Base-by-base conservation (phyloP, 1,140 invertebrate species). In the Neoseiulus cucumeris region DNA sequence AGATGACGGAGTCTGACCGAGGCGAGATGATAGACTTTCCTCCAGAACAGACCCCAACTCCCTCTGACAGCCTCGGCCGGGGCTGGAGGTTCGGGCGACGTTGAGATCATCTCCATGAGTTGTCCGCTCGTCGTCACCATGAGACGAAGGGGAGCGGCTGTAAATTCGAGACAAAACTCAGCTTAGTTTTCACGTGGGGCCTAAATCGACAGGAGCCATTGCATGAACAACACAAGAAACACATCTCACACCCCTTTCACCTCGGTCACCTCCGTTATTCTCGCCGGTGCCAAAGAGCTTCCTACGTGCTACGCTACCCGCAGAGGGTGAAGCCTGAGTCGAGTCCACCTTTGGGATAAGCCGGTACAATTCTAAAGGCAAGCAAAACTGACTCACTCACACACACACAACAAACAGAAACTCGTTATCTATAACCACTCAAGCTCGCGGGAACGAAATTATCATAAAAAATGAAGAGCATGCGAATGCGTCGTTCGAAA, bases 1-100 rank as follows among this genome's bases (percentile, higher is more conserved):
- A 98, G 77, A 70, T 94, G 89, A 69, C 86, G 82, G 79, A 98
- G 84, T 44, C 94, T 81, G 1, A 94, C 83, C 68, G 84, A 85
- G 1, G 91, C 87, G 45, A 98, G 76, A 72, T 89, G 84, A 76
- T 98, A 98, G 68, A 97, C 92, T 83, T 91, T 74, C 42, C 76
- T 70, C 65, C 70, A 74, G 22, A 59, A 59, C 51, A 59, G 51
- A 20, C 51, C 51, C 51, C 51, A 59, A 9, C 51, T 59, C 59
- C 59, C 25, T 55, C 55, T 59, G 64, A 68, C 42, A 9, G 65
- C 45, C 29, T 39, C 30, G 22, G 66, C 45, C 4, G 29, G 22
- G 14, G 64, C 28, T 7, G 55, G 22, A 22, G 25, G 18, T 17
- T 65, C 20, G n/a, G 20, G 59, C 18, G 20, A 67, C 65, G 18